These are phyloP conservation scores for Archilochus colubris DNA, from an alignment of 2,113 vertebrate genomes.

Conservation along the genomic window DNA sequence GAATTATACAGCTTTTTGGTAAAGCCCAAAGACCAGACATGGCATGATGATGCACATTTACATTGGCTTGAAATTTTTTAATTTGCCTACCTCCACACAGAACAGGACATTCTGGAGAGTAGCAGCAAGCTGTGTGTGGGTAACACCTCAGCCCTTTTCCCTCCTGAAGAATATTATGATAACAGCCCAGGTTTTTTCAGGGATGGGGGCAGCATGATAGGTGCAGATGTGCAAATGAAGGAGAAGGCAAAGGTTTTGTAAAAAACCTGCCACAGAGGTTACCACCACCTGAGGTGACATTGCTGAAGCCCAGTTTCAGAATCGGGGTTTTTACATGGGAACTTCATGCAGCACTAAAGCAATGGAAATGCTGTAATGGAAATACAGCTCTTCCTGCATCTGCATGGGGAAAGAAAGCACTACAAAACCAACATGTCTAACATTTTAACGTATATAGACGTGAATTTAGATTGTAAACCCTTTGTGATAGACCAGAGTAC, in stretches of 20 bases:
- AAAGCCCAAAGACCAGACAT: neutral
- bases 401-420: neutral
- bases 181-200: neutral
- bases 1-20: neutral
- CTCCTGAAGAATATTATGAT: neutral
- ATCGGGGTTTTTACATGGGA: neutral
- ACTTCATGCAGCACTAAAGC: neutral
- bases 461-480: neutral
- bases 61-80: neutral
- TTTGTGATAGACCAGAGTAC: neutral
- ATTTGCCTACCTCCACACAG: neutral
- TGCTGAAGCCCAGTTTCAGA: neutral
- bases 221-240: neutral
- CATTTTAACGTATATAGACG: neutral
- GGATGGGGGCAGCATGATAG: neutral
- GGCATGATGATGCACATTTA: neutral
- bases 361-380: neutral
- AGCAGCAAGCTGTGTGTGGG: fast-evolving
- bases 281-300: neutral
- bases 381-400: neutral
- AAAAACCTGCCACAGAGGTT: neutral
- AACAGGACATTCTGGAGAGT: neutral
- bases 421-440: neutral
- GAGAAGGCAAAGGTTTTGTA: neutral
- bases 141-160: neutral